Base-by-base conservation (phyloP, 1,140 invertebrate species). In the Leguminivora glycinivorella region DNA sequence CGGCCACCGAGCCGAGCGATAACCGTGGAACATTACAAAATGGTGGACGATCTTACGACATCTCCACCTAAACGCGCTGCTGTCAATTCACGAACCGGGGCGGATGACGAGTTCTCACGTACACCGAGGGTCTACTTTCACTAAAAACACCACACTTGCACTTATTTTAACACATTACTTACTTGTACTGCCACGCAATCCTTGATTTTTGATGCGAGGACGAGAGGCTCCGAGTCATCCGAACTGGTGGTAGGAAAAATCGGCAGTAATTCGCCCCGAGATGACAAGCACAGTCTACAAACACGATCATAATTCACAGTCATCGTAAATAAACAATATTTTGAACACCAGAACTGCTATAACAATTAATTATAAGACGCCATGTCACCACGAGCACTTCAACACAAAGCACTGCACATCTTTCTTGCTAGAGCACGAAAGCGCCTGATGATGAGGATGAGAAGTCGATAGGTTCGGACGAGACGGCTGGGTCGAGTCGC, bases 221-320 rank as follows among this genome's bases (percentile, higher is more conserved):
- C 81, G 75, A 88, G 80, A 77, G 92, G 86, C 78, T 93, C 89
- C 71, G 92, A 89, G 79, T 93, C 93, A 77, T 94, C 93, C 80
- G 85, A 87, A 90, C 88, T 90, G 88, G 84, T 90, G 88, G 84
- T 90, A 89, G 86, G 85, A 88, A 92, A 92, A 87, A 92, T 92
- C 75, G 91, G 90, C 84, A 87, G 85, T 87, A 91, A 91, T 90
- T 92, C 92, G 82, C 90, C 85, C 80, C 88, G 85, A 84, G 92
- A 89, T 76, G 93, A 92, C 78, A 94, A 92, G 89, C 94, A 95
- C 72, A 95, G 92, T 87, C 94, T 92, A 87, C 94, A 95, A 77
- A 93, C 92, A 85, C 88, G 80, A 83, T 90, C 89, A 89, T 87
- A 91, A 87, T 89, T 88, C 83, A 89, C 87, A 91, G 72, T 89